phyloP scores from a whole-genome alignment of 2,888 invertebrate species.

The Pterostichus niger region DNA sequence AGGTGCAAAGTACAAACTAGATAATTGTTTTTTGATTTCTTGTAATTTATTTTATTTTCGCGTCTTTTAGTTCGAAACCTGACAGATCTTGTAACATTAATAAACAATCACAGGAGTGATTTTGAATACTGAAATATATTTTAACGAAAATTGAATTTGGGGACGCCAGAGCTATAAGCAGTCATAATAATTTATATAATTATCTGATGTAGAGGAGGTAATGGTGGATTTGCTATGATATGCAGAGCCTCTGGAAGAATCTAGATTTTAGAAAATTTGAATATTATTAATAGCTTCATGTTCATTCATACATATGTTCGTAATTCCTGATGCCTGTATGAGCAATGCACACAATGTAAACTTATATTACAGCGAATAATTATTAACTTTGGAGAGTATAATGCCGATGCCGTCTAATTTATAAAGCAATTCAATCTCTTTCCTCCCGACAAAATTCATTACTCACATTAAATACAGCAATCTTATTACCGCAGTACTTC shows the following conservation, averaged over 20 bases:
- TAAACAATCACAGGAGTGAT: too few species aligned
- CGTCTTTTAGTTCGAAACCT: too few species aligned
- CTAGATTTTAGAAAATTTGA: neutral
- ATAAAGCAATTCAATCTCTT: constrained; percentile 26
- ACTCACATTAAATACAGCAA: constrained; percentile 28
- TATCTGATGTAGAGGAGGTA: neutral
- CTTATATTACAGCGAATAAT: constrained; percentile 29
- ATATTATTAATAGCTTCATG: constrained; percentile 1
- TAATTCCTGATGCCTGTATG: constrained; percentile 11
- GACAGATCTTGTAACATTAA: too few species aligned
- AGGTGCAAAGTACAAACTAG: too few species aligned
- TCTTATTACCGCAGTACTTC: neutral
- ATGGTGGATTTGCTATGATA: constrained; percentile 6
- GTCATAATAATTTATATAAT: neutral
- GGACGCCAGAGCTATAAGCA: too few species aligned
- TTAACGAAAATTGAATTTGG: too few species aligned
- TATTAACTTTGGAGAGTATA: neutral
- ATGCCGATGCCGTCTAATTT: neutral
- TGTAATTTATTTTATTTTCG: too few species aligned
- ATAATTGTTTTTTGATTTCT: too few species aligned
- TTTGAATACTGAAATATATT: too few species aligned
- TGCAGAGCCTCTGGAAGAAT: neutral
- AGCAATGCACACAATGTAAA: neutral
- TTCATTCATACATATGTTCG: neutral
- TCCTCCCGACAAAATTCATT: constrained; percentile 29